Base-by-base conservation (phyloP, 2,888 invertebrate species). In the Marasmarcha lunaedactyla region DNA sequence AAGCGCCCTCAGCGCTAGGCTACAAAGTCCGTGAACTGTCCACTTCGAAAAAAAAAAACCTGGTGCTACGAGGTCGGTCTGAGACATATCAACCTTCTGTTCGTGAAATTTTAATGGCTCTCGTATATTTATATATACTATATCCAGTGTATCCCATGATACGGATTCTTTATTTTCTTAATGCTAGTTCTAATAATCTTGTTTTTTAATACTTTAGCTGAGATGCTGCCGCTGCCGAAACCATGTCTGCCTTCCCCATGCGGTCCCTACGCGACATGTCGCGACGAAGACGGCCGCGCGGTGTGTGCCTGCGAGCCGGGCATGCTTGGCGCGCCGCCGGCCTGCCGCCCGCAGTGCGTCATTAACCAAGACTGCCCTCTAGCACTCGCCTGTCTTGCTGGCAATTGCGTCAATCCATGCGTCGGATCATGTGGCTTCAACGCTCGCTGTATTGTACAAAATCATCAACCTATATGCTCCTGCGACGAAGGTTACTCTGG, bases 281-380 rank as follows among this genome's bases (percentile, higher is more conserved):
- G 84, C 45, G 83, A 85, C 20, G 88, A 89, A 46, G 81, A 83
- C 35, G 86, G 86, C 7, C 85, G 89, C 42, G 88, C 91, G 0
- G 88, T 90, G 0, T 93, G 93, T 59, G 87, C 89, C 0, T 93
- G 93, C 54, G 79, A 90, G 42, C 78, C 87, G 4, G 90, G 89
- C 25, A 91, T 90, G 77, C 81, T 90, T n/a, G 92, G 92, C 2
- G 89, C 90, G 1, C 91, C 92, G n/a, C 92, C 91, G 0, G 85
- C 89, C 44, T 92, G 92, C 54, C 86, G 92, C 38, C 92, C 91
- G 0, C 90, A 92, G 63, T 93, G 93, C 62, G 78, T 89, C 36
- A 90, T 92, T 52, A 89, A 92, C 59, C 89, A 90, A 61, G 92
- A 93, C 54, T 93, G 93, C 57, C 90, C 91, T 0, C 86, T 88